A percentile compares a stretch with the other conserved stretches of the same genome.
These are phyloP conservation scores for Xyliphius kryptos DNA, from an alignment of 2,113 vertebrate genomes.

Conservation along the genomic window DNA sequence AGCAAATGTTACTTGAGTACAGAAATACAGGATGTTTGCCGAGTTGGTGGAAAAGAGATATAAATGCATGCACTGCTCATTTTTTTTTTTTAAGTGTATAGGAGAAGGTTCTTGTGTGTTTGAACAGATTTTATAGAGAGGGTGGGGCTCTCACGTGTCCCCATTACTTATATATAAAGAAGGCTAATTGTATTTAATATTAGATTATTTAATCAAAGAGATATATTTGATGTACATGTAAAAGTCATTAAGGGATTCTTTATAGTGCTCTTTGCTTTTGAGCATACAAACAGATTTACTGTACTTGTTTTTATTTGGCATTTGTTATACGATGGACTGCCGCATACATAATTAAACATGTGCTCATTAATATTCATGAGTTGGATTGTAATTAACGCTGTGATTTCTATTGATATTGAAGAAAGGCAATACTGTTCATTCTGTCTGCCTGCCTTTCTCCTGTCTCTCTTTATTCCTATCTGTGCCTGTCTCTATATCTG, in stretches of 20 bases:
- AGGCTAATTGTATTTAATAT: too few relatives aligned
- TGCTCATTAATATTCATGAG: conserved; percentile 32
- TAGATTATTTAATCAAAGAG: background rate
- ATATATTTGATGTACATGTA: too few relatives aligned
- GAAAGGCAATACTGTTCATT: background rate
- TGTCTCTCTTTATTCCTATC: too few relatives aligned
- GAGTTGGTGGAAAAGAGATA: background rate
- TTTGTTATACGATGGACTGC: conserved; percentile 9
- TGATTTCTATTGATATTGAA: background rate
- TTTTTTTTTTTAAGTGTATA: background rate
- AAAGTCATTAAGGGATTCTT: background rate
- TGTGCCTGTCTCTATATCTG: background rate
- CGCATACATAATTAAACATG: conserved; percentile 30
- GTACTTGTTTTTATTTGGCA: background rate
- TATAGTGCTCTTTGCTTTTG: background rate
- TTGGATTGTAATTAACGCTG: background rate
- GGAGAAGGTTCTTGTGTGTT: background rate
- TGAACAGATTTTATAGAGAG: background rate
- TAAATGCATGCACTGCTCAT: background rate
- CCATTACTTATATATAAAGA: background rate
- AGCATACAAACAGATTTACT: too few relatives aligned
- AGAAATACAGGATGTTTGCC: background rate
- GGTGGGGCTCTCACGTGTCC: background rate
- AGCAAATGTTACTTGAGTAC: background rate
- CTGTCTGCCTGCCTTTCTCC: background rate